Conservation (phyloP, 2,113 vertebrate genomes). For the Sciurus niger region DNA sequence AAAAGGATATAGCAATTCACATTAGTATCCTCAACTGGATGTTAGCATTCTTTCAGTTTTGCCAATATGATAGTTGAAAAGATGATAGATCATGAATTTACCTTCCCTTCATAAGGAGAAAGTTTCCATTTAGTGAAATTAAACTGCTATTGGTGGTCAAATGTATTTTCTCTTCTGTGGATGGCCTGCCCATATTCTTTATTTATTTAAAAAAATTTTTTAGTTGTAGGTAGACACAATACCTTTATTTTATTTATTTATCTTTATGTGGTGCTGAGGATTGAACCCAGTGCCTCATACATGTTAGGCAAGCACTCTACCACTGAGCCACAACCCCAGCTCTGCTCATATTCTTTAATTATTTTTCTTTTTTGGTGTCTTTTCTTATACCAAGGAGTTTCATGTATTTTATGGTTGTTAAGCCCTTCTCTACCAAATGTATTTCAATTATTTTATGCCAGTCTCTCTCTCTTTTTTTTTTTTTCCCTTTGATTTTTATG, state of each 20-base stretch:
- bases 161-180: slow-evolving; percentile 6
- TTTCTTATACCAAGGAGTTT: neutral
- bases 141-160: neutral
- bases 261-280: no score
- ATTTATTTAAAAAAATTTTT: neutral
- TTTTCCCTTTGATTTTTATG: neutral
- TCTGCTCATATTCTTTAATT: neutral
- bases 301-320: no score
- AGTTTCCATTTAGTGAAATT: neutral
- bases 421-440: neutral
- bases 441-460: neutral
- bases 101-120: neutral
- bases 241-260: no score
- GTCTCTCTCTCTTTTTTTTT: neutral
- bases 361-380: neutral
- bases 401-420: neutral
- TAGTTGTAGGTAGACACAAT: no score
- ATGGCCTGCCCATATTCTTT: neutral
- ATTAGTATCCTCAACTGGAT: neutral
- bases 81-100: neutral
- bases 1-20: neutral
- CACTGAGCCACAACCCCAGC: no score
- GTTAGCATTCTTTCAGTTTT: neutral
- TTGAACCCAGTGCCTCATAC: no score
- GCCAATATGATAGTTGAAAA: neutral